A percentile compares a stretch with the other conserved stretches of the same genome.
Conservation (phyloP, 2,797 vertebrate genomes). For the Tachyglossus aculeatus region DNA sequence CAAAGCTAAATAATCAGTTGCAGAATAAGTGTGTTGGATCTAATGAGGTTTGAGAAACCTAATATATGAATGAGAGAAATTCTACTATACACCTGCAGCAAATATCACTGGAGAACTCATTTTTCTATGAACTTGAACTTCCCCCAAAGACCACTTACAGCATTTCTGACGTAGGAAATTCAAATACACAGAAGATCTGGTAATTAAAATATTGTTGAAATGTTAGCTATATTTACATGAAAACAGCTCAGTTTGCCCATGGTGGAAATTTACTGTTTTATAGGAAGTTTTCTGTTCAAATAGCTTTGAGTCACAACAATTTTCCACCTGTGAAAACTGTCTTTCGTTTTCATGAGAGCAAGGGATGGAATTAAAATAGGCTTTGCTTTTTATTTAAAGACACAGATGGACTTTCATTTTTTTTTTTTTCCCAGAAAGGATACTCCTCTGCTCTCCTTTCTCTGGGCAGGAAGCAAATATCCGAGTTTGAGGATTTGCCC, state of each 20-base stretch:
- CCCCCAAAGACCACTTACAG: background rate
- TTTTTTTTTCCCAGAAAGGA: too few relatives aligned
- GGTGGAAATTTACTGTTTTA: slow-evolving; percentile 28
- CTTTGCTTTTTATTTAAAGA: background rate
- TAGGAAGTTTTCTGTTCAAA: slow-evolving; percentile 5
- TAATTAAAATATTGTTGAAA: slow-evolving; percentile 41
- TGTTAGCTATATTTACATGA: slow-evolving; percentile 18
- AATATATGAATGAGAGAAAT: too few relatives aligned
- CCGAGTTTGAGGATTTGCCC: too few relatives aligned
- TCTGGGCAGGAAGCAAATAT: too few relatives aligned
- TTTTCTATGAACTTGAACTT: too few relatives aligned
- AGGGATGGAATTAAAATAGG: slow-evolving; percentile 1
- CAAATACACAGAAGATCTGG: background rate
- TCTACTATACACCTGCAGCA: too few relatives aligned
- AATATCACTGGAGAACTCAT: too few relatives aligned
- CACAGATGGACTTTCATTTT: too few relatives aligned
- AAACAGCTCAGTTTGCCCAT: slow-evolving; percentile 29
- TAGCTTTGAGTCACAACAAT: slow-evolving; percentile 5
- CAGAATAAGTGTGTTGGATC: too few relatives aligned
- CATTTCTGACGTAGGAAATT: background rate
- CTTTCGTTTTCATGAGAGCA: background rate
- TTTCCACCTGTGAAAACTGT: slow-evolving; percentile 1
- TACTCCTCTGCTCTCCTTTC: too few relatives aligned
- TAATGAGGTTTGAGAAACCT: too few relatives aligned
- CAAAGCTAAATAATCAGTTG: too few relatives aligned